These are phyloP conservation scores for Volucella inanis DNA, from an alignment of 2,888 invertebrate species.

Conservation along the genomic window DNA sequence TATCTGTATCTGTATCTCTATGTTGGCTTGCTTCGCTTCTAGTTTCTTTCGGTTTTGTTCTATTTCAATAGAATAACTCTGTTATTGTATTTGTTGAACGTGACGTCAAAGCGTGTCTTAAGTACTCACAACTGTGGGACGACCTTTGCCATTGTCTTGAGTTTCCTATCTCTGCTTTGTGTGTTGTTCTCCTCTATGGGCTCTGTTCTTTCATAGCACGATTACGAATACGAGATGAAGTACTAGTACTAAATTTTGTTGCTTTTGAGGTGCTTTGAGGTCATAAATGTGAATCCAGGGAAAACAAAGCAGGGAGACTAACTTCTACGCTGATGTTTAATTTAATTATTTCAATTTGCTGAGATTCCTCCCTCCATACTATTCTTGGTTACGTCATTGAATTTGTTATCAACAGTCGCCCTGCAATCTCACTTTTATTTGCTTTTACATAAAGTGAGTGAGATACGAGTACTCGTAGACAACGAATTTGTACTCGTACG, in stretches of 20 bases:
- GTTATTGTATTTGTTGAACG: conserved; percentile 14
- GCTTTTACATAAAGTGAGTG: too few relatives aligned
- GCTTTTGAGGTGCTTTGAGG: neutral
- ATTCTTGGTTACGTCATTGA: conserved; percentile 27
- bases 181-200: neutral
- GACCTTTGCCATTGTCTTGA: conserved; percentile 57
- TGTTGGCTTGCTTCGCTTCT: neutral
- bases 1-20: neutral
- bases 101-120: conserved; percentile 56
- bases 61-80: conserved; percentile 8
- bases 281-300: conserved; percentile 10
- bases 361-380: neutral
- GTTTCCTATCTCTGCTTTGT: conserved; percentile 46
- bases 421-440: too few relatives aligned
- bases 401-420: conserved; percentile 10
- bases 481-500: too few relatives aligned
- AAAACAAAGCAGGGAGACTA: conserved; percentile 9
- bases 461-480: too few relatives aligned
- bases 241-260: neutral
- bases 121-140: conserved; percentile 47
- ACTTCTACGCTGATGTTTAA: conserved; percentile 50
- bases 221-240: neutral
- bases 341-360: conserved; percentile 52
- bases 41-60: neutral
- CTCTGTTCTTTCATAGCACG: too few relatives aligned